A percentile compares a stretch with the other conserved stretches of the same genome.
Conservation (phyloP, 1,140 invertebrate species). For the Zaprionus vittiger region DNA sequence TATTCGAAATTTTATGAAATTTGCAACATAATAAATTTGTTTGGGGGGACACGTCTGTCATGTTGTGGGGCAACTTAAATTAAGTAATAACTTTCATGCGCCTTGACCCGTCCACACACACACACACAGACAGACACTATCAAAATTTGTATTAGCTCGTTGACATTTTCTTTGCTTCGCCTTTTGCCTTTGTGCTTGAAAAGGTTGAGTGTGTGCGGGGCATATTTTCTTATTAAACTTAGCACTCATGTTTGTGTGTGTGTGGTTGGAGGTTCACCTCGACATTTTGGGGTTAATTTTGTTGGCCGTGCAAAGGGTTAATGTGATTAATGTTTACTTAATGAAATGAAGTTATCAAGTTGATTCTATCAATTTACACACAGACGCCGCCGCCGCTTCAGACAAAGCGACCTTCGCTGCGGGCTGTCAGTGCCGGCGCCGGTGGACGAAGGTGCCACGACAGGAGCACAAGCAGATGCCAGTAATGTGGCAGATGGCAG, state of each 20-base stretch:
- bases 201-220: conserved; percentile 49
- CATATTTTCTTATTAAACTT: conserved; percentile 78
- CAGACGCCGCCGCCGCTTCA: conserved; percentile 43
- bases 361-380: conserved; percentile 82
- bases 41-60: conserved; percentile 33
- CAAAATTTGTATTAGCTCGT: conserved; percentile 61
- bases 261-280: not conserved
- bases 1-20: conserved; percentile 78
- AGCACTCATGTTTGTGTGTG: conserved; percentile 28
- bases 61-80: conserved; percentile 65
- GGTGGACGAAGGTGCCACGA: conserved; percentile 58
- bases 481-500: conserved; percentile 5
- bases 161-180: conserved; percentile 71
- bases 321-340: conserved; percentile 83
- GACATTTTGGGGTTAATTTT: conserved; percentile 73
- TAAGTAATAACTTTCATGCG: conserved; percentile 81
- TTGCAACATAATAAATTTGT: conserved; percentile 78
- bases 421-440: conserved; percentile 66
- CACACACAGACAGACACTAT: conserved; percentile 11
- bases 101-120: conserved; percentile 61
- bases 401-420: conserved; percentile 57
- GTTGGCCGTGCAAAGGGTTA: conserved; percentile 71
- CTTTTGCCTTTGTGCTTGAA: conserved; percentile 72
- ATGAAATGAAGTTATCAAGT: conserved; percentile 83
- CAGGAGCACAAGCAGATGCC: conserved; percentile 2